These are phyloP conservation scores for Sarcophaga rosellei DNA, from an alignment of 2,888 invertebrate species.

Conservation along the genomic window DNA sequence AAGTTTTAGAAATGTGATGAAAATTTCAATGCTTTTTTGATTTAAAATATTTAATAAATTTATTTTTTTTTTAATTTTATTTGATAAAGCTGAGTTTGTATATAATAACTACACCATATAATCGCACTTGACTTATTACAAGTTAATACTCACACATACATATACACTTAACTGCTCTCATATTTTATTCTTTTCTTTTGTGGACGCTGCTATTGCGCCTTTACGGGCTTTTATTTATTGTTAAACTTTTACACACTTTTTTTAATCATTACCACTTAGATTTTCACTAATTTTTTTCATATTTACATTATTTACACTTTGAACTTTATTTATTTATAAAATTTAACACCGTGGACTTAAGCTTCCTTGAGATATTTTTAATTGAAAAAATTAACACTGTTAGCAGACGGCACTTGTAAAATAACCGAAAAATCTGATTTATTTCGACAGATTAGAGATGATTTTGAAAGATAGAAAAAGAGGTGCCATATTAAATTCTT, in stretches of 20 bases:
- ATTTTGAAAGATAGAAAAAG: too few relatives aligned
- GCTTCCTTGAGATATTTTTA: neutral
- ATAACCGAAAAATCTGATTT: too few relatives aligned
- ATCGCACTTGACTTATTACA: too few relatives aligned
- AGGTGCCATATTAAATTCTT: too few relatives aligned
- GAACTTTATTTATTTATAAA: constrained; percentile 29
- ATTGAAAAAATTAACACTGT: neutral
- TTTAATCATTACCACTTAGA: neutral
- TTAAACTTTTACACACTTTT: constrained; percentile 29
- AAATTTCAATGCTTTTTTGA: too few relatives aligned
- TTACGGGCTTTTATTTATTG: neutral
- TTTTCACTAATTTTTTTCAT: neutral
- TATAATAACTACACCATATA: too few relatives aligned
- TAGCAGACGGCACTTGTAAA: too few relatives aligned
- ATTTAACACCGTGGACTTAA: neutral
- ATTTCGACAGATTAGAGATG: too few relatives aligned
- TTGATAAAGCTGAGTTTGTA: too few relatives aligned
- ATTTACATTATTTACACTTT: neutral
- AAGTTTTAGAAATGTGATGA: too few relatives aligned
- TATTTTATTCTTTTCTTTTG: neutral
- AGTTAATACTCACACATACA: neutral
- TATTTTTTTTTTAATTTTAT: too few relatives aligned
- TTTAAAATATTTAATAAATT: too few relatives aligned
- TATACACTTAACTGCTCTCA: neutral
- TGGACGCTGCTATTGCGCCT: neutral